phyloP scores from a whole-genome alignment of 2,888 invertebrate genomes.

The Aphodius granarius region DNA sequence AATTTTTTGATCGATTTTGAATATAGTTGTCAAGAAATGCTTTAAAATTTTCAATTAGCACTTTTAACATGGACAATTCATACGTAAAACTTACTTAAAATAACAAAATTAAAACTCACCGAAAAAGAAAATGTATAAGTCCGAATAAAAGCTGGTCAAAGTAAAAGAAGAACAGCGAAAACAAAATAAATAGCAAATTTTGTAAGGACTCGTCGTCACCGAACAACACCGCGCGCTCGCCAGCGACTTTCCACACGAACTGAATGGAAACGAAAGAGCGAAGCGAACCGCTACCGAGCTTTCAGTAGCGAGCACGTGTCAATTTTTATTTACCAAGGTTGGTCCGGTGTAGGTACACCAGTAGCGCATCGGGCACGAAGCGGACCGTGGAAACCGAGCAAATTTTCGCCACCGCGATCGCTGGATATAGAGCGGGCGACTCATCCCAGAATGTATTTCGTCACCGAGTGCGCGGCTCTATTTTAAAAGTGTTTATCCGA shows the following conservation, averaged over 20 bases:
- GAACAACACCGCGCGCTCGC: neutral
- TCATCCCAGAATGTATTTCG: conserved; percentile 29
- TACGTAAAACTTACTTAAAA: neutral
- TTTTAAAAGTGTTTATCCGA: conserved; percentile 31
- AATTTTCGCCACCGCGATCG: conserved; percentile 23
- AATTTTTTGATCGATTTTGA: too few species aligned
- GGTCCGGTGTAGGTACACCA: neutral
- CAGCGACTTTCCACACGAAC: neutral
- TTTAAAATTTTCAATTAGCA: too few species aligned
- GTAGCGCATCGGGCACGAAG: neutral
- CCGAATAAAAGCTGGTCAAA: neutral
- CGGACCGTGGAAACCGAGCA: conserved; percentile 5
- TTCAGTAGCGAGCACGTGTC: conserved; percentile 16
- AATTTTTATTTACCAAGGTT: conserved; percentile 17
- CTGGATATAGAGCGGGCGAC: conserved; percentile 29
- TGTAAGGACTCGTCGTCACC: neutral
- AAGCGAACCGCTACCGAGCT: neutral
- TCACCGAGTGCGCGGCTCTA: conserved; percentile 28
- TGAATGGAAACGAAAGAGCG: neutral
- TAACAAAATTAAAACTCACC: neutral
- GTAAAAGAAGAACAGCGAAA: neutral
- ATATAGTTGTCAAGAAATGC: too few species aligned
- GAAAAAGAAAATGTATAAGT: neutral
- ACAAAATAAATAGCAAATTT: neutral
- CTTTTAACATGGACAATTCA: too few species aligned